Percentiles rank a stretch among this genome's conserved stretches.
Conservation (phyloP, 2,113 vertebrate genomes). For the Entelurus aequoreus region DNA sequence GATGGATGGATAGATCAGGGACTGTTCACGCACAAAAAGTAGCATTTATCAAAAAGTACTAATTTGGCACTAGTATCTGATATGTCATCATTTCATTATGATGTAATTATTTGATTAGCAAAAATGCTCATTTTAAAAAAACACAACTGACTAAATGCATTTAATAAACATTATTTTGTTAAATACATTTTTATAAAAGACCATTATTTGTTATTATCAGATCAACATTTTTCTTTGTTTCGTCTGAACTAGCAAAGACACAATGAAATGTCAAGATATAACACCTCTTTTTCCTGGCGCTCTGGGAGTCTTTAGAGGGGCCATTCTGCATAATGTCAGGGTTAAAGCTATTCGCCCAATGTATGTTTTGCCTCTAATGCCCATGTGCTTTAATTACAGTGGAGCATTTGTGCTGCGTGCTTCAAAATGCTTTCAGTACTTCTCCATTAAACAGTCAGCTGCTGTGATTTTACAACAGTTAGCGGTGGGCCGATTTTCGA, state of each 20-base stretch:
- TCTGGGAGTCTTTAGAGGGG: not conserved
- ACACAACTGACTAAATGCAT: no score
- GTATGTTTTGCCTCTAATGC: slow-evolving; percentile 1
- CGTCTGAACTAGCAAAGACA: not conserved
- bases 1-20: no score
- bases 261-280: slow-evolving; percentile 1
- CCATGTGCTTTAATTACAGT: slow-evolving; percentile 4
- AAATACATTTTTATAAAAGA: no score
- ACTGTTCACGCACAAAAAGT: no score
- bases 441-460: slow-evolving; percentile 22
- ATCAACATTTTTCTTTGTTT: not conserved
- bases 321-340: not conserved
- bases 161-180: no score
- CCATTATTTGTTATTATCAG: no score
- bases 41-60: no score
- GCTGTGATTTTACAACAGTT: slow-evolving; percentile 34
- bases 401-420: not conserved
- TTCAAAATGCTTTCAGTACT: not conserved
- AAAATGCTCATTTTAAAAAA: no score
- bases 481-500: slow-evolving; percentile 20
- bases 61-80: no score
- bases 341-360: not conserved
- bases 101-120: no score
- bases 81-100: no score
- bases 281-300: slow-evolving; percentile 1